These are phyloP conservation scores for Gymnocephalus cernua DNA, from an alignment of 2,113 vertebrate species.

Conservation along the genomic window DNA sequence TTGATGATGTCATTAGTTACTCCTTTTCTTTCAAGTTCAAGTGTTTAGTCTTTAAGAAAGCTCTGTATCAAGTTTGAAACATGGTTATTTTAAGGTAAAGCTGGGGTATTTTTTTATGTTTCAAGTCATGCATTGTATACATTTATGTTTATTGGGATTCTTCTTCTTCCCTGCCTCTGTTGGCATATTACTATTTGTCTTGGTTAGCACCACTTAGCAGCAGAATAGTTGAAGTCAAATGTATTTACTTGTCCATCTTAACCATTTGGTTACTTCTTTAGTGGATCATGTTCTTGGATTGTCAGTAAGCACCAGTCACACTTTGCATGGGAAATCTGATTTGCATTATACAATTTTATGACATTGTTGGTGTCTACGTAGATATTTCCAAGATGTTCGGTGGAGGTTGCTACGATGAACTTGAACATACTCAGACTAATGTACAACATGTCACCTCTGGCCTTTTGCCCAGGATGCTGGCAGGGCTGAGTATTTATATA, in stretches of 20 bases:
- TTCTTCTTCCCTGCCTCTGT: neutral
- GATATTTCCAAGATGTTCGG: neutral
- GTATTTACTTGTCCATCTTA: too few relatives aligned
- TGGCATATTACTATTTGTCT: neutral
- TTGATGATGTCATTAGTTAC: neutral
- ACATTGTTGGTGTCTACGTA: neutral
- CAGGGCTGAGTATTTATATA: neutral
- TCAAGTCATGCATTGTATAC: neutral
- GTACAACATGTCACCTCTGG: neutral
- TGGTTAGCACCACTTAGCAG: neutral
- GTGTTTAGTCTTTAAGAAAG: neutral
- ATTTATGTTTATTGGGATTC: too few relatives aligned
- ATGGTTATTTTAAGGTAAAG: too few relatives aligned
- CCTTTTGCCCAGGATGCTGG: neutral
- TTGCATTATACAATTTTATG: neutral
- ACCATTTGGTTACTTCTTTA: neutral
- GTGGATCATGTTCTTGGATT: neutral
- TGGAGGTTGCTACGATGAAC: neutral
- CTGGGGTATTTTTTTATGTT: too few relatives aligned
- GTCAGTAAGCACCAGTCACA: neutral
- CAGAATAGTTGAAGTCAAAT: neutral
- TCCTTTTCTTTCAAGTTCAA: neutral
- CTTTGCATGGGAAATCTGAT: neutral
- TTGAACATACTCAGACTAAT: neutral
- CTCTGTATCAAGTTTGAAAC: neutral